Base-by-base conservation (phyloP, 2,113 vertebrate species). In the Vidua chalybeata region DNA sequence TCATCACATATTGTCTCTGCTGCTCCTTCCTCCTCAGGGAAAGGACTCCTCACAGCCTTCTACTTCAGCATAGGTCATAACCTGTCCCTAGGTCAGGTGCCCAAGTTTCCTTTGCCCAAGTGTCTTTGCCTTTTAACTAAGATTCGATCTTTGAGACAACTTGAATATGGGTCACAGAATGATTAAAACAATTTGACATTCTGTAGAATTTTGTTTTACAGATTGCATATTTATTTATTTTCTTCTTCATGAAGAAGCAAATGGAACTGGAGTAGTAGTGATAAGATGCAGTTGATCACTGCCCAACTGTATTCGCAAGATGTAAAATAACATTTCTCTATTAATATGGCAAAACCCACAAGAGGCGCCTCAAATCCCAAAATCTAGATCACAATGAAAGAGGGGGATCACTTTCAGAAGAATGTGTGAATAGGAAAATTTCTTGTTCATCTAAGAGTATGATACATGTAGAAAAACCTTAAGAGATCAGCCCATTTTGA, bases 1-100 rank as follows among this genome's bases (percentile, higher is more conserved):
- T 67, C 22, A 27, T 73, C 4, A 13, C 15, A 18, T 0, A 0
- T 21, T n/a, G 33, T 39, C 28, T 54, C 46, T 28, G 33, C 10
- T 43, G 10, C 3, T 19, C 24, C 7, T 84, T 73, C 14, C 16
- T 39, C 26, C 26, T 73, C 74, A 16, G 11, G 13, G 52, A 12
- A 10, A 73, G 26, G 15, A 24, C 5, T 49, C 37, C 9, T 54
- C 26, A 2, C 7, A 24, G 11, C 26, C 27, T 68, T 62, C 62
- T 55, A 22, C 35, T 67, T 51, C 61, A 35, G 8, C 15, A 10
- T 1, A 15, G 17, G 8, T 46, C 26, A 37, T 19, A 16, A 35
- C 26, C 41, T 20, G 5, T 37, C 41, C 14, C 15, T 41, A 43
- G 18, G 30, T 31, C 30, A 55, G n/a, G 26, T 15, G 3, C 26